These are phyloP conservation scores for Ascaphus truei DNA, from an alignment of 2,113 vertebrate species.

Conservation along the genomic window DNA sequence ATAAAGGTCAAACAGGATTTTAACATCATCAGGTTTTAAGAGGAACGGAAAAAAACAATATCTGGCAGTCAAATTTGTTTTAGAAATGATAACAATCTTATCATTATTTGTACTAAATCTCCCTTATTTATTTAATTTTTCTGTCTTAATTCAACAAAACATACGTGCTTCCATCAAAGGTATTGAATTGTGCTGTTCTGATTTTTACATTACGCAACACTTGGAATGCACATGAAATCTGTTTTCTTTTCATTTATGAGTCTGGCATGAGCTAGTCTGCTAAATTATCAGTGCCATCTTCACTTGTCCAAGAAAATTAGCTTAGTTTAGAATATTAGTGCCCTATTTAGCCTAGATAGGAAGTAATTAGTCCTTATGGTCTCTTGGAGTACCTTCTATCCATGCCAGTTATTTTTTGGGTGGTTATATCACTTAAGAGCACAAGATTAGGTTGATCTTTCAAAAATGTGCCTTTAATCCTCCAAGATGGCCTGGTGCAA, in stretches of 20 bases:
- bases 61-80: not conserved
- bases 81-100: too few relatives aligned
- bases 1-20: too few relatives aligned
- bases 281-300: not conserved
- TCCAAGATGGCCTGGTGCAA: slow-evolving; percentile 1
- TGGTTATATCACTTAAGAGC: not conserved
- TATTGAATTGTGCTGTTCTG: not conserved
- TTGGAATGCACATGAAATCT: slow-evolving; percentile 18
- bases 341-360: slow-evolving; percentile 15
- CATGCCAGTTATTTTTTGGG: not conserved
- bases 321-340: slow-evolving; percentile 1
- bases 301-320: slow-evolving; percentile 5
- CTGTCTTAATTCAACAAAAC: not conserved
- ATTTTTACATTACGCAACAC: too few relatives aligned
- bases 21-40: too few relatives aligned
- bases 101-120: not conserved
- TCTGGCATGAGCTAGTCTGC: not conserved
- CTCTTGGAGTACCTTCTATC: not conserved
- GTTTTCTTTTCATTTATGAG: not conserved
- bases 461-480: not conserved
- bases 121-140: not conserved
- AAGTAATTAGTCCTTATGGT: slow-evolving; percentile 9
- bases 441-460: not conserved
- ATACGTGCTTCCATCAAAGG: not conserved
- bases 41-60: not conserved